Base-by-base conservation (phyloP, 1,140 invertebrate species). In the Helicoverpa zea region DNA sequence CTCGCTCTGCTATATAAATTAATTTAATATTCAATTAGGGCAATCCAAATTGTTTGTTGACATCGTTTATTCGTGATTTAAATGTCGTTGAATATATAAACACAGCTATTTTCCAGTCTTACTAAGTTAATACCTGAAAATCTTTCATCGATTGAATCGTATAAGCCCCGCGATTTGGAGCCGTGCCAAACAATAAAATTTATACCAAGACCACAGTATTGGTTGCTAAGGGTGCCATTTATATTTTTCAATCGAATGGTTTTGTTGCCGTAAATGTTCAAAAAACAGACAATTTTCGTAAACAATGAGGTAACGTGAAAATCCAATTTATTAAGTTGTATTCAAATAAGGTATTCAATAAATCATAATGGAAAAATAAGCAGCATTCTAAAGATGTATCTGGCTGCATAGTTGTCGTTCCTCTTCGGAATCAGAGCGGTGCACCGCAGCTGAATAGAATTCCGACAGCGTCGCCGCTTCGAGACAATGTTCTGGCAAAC, bases 391-490 rank as follows among this genome's bases (percentile, higher is more conserved):
- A 52, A 16, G 35, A 16, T 30, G n/a, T 68, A 59, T 63, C 54
- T 73, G 18, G 12, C n/a, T 43, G 43, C 58, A 73, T 68, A 68
- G 43, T 68, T 68, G 43, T 49, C 43, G 64, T 23, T 18, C 77
- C 43, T 18, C 54, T 66, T 30, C 30, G 77, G 52, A 79, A 29
- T 52, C 29, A 51, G 11, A 35, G 59, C 61, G 59, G 61, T 30
- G 51, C 29, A 75, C 59, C 59, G 61, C 63, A 30, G 51, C 52
- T 51, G 66, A 78, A 66, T 68, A 78, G 61, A 78, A 78, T 78
- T 78, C 75, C 75, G 61, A 16, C 59, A 23, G 10, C 51, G 51
- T 10, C 68, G 29, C 54, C 63, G 30, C n/a, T 47, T 12, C 18
- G 30, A 56, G 75, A 66, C 61, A 54, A 68, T 49, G 64, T 68